Percentiles rank a stretch among this genome's conserved stretches.
phyloP scores from a whole-genome alignment of 92 coral and sea anemone species.

The Bergia puertoricense region DNA sequence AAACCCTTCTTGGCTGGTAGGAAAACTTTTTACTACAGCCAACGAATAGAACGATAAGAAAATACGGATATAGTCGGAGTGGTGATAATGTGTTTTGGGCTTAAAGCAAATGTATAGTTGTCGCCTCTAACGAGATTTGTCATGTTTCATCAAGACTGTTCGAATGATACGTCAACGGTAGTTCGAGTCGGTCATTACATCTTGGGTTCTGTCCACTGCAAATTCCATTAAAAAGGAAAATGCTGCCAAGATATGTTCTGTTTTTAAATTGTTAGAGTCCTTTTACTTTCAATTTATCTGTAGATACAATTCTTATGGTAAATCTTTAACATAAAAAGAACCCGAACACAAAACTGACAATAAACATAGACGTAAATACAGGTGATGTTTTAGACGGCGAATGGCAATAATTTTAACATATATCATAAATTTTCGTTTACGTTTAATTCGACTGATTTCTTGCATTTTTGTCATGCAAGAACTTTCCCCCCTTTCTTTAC shows the following conservation, averaged over 20 bases:
- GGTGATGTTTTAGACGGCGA: background rate
- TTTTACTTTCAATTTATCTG: background rate
- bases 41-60: background rate
- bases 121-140: constrained; percentile 85
- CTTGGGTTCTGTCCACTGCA: background rate
- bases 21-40: background rate
- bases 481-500: background rate
- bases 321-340: background rate
- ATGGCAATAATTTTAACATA: constrained; percentile 1
- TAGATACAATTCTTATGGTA: background rate
- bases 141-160: constrained; percentile 65
- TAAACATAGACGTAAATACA: background rate
- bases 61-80: background rate
- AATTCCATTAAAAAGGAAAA: constrained; percentile 8
- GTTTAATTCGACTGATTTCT: constrained; percentile 20
- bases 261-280: too few species aligned
- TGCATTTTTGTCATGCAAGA: background rate
- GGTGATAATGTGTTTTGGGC: constrained; percentile 37
- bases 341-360: background rate
- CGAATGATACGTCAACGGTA: background rate
- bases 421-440: constrained; percentile 4
- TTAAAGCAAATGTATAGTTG: constrained; percentile 48
- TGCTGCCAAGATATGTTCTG: background rate
- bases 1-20: background rate
- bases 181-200: constrained; percentile 2